Evolutionary conservation across 2,888 invertebrate species (phyloP).

Genomic region (Neoitamus cyanurus): DNA sequence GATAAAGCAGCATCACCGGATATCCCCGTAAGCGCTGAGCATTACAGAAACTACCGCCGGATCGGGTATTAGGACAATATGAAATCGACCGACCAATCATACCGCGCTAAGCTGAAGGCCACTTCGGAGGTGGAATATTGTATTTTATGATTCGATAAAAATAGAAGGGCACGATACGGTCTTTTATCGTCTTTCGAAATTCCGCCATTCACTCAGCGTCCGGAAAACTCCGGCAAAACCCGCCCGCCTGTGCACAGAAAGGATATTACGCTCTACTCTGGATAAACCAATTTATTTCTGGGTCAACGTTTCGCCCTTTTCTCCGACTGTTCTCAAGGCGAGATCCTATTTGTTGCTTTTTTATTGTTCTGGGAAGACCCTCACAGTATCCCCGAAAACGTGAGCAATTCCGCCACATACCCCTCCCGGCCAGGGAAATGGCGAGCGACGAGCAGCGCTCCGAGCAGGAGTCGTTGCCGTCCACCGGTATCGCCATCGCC

Average conservation of each 20-base stretch:
- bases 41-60: constrained; percentile 9
- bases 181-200: constrained; percentile 26
- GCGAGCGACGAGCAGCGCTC: neutral
- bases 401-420: neutral
- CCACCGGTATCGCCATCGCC: neutral
- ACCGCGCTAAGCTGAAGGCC: constrained; percentile 24
- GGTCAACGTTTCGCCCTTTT: constrained; percentile 33
- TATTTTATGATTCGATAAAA: constrained; percentile 44
- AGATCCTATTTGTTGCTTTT: constrained; percentile 41
- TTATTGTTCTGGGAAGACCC: constrained; percentile 25
- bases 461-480: neutral
- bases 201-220: neutral
- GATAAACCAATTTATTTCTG: constrained; percentile 44
- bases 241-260: neutral
- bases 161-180: constrained; percentile 21
- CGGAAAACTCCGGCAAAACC: neutral
- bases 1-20: constrained; percentile 8
- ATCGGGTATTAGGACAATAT: constrained; percentile 31
- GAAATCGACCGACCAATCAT: constrained; percentile 43
- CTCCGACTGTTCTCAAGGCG: constrained; percentile 17
- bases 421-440: neutral
- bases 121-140: constrained; percentile 19
- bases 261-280: constrained; percentile 29
- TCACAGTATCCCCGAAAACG: neutral
- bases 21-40: neutral